Percentiles rank a stretch among this genome's conserved stretches.
These are phyloP conservation scores for Adelosebastes latens DNA, from an alignment of 2,797 vertebrate genomes.

Conservation along the genomic window DNA sequence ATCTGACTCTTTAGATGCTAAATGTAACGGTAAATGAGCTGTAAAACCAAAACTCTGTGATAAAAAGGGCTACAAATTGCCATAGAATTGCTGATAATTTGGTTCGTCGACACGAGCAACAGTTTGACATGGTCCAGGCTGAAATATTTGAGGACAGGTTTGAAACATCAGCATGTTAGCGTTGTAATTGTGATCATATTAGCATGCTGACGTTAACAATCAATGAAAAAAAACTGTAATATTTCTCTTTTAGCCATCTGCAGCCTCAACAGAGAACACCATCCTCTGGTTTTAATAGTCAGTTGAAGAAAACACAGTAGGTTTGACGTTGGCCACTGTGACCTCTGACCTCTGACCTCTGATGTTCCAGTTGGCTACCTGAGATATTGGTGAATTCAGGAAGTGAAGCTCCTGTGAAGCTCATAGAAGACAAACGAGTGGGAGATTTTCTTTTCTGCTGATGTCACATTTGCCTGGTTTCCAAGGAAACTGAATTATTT, in stretches of 20 bases:
- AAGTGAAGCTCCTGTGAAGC: background rate
- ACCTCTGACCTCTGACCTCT: constrained; percentile 16
- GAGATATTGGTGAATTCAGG: background rate
- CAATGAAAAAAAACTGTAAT: background rate
- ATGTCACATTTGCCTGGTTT: constrained; percentile 44
- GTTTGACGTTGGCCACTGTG: background rate
- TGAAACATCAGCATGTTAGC: background rate
- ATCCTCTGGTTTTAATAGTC: background rate
- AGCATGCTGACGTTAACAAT: background rate
- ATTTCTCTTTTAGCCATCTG: background rate
- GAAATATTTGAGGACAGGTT: no score
- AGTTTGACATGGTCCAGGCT: no score
- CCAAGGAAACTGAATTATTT: constrained; percentile 48
- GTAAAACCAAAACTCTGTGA: background rate
- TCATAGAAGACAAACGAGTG: constrained; percentile 3
- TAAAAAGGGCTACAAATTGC: no score
- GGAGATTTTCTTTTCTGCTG: background rate
- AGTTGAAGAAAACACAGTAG: background rate
- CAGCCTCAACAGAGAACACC: background rate
- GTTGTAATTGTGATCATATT: background rate
- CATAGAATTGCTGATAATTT: no score
- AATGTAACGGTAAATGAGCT: background rate
- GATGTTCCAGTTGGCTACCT: background rate
- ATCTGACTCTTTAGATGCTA: background rate
- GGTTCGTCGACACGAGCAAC: no score